Evolutionary conservation across 2,113 vertebrate genomes (phyloP).

Genomic region (Caranx ignobilis): DNA sequence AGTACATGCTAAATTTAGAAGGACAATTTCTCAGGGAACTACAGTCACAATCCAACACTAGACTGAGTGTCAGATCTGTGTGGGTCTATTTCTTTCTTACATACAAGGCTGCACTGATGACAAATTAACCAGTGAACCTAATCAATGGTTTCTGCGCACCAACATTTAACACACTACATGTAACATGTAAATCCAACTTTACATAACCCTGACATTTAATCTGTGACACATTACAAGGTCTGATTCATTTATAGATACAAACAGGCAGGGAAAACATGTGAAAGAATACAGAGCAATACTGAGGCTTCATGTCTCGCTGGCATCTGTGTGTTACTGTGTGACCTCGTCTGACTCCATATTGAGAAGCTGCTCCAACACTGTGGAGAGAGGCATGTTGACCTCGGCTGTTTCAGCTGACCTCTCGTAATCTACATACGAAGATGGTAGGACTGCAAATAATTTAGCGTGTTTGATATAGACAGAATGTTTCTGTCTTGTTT

Average conservation of each 20-base stretch:
- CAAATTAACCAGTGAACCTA: slow-evolving; percentile 16
- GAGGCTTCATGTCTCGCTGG: slow-evolving; percentile 2
- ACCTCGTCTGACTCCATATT: slow-evolving; percentile 25
- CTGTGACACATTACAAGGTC: slow-evolving; percentile 5
- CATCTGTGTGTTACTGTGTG: slow-evolving; percentile 21
- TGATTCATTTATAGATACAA: slow-evolving; percentile 5
- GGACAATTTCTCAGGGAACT: slow-evolving; percentile 58
- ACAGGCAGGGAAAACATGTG: neutral
- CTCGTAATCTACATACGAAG: slow-evolving; percentile 6
- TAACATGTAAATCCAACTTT: slow-evolving; percentile 7
- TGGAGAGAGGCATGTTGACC: slow-evolving; percentile 4
- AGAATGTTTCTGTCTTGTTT: neutral
- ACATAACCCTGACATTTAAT: neutral
- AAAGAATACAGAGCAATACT: neutral
- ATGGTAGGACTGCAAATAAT: slow-evolving; percentile 5
- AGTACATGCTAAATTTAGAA: slow-evolving; percentile 71
- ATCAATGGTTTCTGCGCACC: slow-evolving; percentile 11
- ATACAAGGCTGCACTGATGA: slow-evolving; percentile 15
- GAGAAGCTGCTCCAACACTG: neutral
- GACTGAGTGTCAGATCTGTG: slow-evolving; percentile 5
- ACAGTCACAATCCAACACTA: slow-evolving; percentile 37
- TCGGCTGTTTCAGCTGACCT: slow-evolving; percentile 22
- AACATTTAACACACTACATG: neutral
- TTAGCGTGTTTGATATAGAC: slow-evolving; percentile 16
- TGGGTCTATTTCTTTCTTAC: slow-evolving; percentile 21